Base-by-base conservation (phyloP, 2,113 vertebrate species). In the Otus sunia region DNA sequence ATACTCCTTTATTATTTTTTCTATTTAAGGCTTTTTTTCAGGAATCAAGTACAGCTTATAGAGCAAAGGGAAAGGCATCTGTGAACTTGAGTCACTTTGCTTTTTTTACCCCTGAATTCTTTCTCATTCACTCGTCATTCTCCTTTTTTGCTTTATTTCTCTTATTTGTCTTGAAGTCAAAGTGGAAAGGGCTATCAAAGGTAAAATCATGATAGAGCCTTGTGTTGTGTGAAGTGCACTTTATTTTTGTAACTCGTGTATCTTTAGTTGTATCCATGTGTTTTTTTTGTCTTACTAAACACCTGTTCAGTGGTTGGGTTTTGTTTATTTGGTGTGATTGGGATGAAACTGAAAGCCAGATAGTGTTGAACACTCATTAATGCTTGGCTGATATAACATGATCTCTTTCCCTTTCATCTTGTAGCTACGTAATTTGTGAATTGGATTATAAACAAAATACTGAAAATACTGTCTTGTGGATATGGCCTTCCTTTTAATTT, bases 181-280 rank as follows among this genome's bases (percentile, higher is more conserved):
- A 98, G 98, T 98, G 98, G 98, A 98, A 97, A 98, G 98, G 98
- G 97, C 98, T 97, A 90, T 98, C 94, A 98, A 99, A 98, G 98
- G 98, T 99, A 99, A 99, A 64, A 81, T 8, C 43, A 9, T 10
- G 49, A 39, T 83, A 68, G 83, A 89, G 37, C 78, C 41, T 84
- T 85, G 72, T 95, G 96, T 97, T 95, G 63, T 95, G 96, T 97
- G 79, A 96, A 91, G 88, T 97, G 91, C 94, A 26, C 76, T 86
- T 69, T 59, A 84, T 66, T 92, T 96, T 60, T 88, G 76, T 92
- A 21, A 78, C 9, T 76, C 58, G 92, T 97, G 94, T 96, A 47
- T 87, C 96, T 96, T 94, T 97, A 68, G 92, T 74, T 97, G 96
- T 96, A 94, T 91, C 10, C 92, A 36, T 67, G 55, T 43, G 75